A percentile compares a stretch with the other conserved stretches of the same genome.
Conservation (phyloP, 2,797 vertebrate species). For the Sebastes nivosus region DNA sequence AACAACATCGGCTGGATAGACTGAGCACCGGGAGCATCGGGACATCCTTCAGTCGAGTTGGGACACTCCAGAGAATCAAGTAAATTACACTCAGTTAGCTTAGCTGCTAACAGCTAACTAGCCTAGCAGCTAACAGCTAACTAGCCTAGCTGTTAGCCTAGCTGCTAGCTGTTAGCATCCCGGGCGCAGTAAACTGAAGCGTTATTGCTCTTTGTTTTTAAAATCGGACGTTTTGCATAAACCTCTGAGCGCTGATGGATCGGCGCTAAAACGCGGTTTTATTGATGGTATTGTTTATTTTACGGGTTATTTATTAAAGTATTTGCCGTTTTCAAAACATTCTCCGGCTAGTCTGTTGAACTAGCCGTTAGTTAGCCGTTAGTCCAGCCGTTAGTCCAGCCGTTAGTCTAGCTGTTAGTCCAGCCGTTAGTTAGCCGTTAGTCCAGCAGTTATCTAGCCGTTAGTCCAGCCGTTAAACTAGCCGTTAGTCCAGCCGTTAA, state of each 20-base stretch:
- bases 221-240: slow-evolving; percentile 53
- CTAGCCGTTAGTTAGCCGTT: background rate
- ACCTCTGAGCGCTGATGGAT: slow-evolving; percentile 16
- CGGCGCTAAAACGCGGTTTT: background rate
- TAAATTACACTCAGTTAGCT: slow-evolving; percentile 82
- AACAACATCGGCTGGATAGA: slow-evolving; percentile 50
- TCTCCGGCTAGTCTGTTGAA: slow-evolving; percentile 61
- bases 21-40: slow-evolving; percentile 60
- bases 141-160: slow-evolving; percentile 66
- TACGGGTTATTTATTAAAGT: slow-evolving; percentile 22
- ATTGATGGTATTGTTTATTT: slow-evolving; percentile 5
- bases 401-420: too few relatives aligned
- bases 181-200: slow-evolving; percentile 83
- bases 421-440: too few relatives aligned
- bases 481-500: too few relatives aligned
- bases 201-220: slow-evolving; percentile 86
- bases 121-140: slow-evolving; percentile 43
- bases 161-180: slow-evolving; percentile 68
- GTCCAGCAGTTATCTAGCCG: too few relatives aligned
- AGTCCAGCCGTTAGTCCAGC: too few relatives aligned
- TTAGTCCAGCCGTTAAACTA: too few relatives aligned
- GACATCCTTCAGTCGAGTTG: slow-evolving; percentile 72
- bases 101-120: slow-evolving; percentile 59
- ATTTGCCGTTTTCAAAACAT: slow-evolving; percentile 65
- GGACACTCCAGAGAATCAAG: slow-evolving; percentile 81